Base-by-base conservation (phyloP, 2,888 invertebrate genomes). In the Lasioglossum malachurum region DNA sequence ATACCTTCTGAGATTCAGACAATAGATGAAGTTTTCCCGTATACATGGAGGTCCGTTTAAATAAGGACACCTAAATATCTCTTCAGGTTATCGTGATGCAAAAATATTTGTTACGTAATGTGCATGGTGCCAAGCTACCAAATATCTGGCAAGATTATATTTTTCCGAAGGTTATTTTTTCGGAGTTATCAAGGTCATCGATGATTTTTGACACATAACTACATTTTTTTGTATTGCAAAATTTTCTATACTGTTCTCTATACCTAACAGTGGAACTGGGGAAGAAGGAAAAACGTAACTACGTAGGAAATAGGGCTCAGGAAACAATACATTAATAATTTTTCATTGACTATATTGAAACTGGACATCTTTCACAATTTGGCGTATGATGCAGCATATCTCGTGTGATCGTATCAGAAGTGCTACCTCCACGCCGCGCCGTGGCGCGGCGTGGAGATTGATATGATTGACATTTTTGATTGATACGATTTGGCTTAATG, bases 341-440 rank as follows among this genome's bases (percentile, higher is more conserved):
- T 71, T 64, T 16, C 67, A 67, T 67, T 69, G 38, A 16, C 27
- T 31, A 67, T 49, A 75, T 75, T 46, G 75, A 49, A 67, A 27
- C 38, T 38, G 19, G 75, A 75, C 75, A 74, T 80, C 53, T 53
- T 75, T 75, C 75, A 75, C 49, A 41, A 75, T 80, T 80, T 80
- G 41, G 64, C 12, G 38, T 12, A 46, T 80, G 80, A 80, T 27
- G 67, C 53, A 23, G 80, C 80, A 69, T 35, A 31, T 80, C 41
- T 41, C 27, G 14, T 41, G 35, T 53, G 46, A 80, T 69, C 69
- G 38, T 38, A 49, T 49, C 38, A 49, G 44, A 74, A 53, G n/a
- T n/a, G 23, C 35, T 23, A 14, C n/a, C 46, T 5, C 16, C 46
- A 16, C 16, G 16, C 44, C 44, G 14, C 12, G 14, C 4, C 41